phyloP scores from a whole-genome alignment of 2,113 vertebrate species.

The Ictalurus furcatus region DNA sequence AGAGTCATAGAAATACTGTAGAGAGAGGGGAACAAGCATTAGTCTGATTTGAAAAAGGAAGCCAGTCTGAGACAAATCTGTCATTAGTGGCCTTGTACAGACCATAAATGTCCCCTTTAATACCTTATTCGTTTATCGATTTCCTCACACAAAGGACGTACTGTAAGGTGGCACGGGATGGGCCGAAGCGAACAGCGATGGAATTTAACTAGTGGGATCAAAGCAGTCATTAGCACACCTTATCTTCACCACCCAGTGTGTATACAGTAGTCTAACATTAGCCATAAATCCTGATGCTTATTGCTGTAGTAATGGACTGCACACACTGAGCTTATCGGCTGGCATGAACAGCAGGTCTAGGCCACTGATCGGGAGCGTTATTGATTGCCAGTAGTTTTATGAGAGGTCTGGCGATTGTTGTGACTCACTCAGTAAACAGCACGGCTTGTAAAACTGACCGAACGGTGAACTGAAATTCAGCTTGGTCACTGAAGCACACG shows the following conservation, averaged over 20 bases:
- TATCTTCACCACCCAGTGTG: conserved; percentile 46
- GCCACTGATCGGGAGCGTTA: conserved; percentile 37
- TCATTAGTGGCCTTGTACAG: conserved; percentile 12
- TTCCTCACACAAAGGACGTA: conserved; percentile 20
- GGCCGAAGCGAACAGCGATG: conserved; percentile 17
- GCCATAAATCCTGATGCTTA: conserved; percentile 43
- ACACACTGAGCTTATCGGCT: conserved; percentile 48
- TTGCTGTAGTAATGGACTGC: conserved; percentile 22
- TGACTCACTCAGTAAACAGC: conserved; percentile 43
- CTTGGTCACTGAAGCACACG: conserved; percentile 27
- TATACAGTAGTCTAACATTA: conserved; percentile 38
- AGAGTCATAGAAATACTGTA: background rate
- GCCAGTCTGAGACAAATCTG: conserved; percentile 23
- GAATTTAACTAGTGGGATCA: conserved; percentile 45
- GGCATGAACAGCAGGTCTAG: conserved; percentile 30
- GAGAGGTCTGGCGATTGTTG: conserved; percentile 48
- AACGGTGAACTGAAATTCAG: conserved; percentile 32
- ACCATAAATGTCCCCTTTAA: conserved; percentile 37
- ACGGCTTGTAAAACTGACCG: conserved; percentile 44
- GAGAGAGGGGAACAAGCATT: background rate
- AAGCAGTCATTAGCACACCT: conserved; percentile 27
- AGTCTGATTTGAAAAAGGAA: conserved; percentile 28
- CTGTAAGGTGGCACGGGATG: background rate
- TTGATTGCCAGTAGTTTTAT: conserved; percentile 53
- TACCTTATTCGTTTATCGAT: conserved; percentile 12